Evolutionary conservation across 2,113 vertebrate species (phyloP).

Genomic region (Scomber colias): DNA sequence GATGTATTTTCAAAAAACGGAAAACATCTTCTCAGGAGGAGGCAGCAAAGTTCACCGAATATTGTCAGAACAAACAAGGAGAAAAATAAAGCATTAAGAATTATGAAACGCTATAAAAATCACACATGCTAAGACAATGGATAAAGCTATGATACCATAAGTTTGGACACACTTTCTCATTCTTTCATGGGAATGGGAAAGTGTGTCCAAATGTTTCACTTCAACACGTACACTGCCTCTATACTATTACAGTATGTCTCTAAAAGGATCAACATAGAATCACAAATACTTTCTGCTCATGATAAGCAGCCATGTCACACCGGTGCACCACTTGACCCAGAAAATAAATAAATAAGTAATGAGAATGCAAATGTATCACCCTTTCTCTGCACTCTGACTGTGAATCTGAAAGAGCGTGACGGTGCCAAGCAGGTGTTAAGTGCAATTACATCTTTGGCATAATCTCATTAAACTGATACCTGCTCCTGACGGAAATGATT

Average conservation of each 20-base stretch:
- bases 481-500: slow-evolving; percentile 16
- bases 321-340: background rate
- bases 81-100: slow-evolving; percentile 31
- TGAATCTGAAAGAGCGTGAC: background rate
- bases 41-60: background rate
- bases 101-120: background rate
- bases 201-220: too few relatives aligned
- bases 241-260: background rate
- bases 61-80: background rate
- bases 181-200: too few relatives aligned
- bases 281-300: background rate
- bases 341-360: background rate
- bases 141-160: background rate
- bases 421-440: slow-evolving; percentile 8
- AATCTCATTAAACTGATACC: slow-evolving; percentile 51
- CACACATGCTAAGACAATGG: background rate
- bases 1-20: background rate
- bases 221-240: background rate
- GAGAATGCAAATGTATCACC: slow-evolving; percentile 13
- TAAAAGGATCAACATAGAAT: background rate
- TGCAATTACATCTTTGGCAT: slow-evolving; percentile 35
- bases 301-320: background rate
- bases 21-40: background rate
- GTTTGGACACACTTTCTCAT: background rate
- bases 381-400: background rate